Base-by-base conservation (phyloP, 2,113 vertebrate species). In the Oplegnathus fasciatus region DNA sequence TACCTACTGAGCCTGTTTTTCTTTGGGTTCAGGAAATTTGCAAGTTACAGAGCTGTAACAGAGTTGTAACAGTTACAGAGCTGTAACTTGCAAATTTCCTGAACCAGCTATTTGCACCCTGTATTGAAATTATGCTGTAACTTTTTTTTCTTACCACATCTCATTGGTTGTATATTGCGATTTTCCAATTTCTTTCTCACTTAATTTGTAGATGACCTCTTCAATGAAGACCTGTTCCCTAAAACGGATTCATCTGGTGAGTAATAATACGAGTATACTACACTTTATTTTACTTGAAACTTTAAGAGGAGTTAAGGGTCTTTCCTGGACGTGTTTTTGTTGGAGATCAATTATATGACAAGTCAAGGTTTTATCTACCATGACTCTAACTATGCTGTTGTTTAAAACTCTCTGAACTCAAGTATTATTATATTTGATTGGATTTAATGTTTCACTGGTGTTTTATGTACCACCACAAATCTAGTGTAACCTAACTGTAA, bases 211-310 rank as follows among this genome's bases (percentile, higher is more conserved):
- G 98, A 94, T 90, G 97, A 98, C 90, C 96, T 97, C 85, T 99
- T 99, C 92, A 96, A 96, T 86, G 97, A 99, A 93, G 97, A 99
- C 85, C 94, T 97, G 61, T 99, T 99, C 92, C 96, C 96, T 54
- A 98, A 98, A 95, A 96, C 97, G 52, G 95, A 96, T 55, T 82
- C 93, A 48, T 94, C 95, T 67, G 97, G 98, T 98, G 78, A 96
- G 96, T 94, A 67, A 5, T 48, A 2, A 44, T 42, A 32, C 14
- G 7, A 20, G 24, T 32, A 10, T 5, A 22, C 8, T 71, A 50
- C 54, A 40, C 28, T 50, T 52, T 15, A 17, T 78, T 82, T 80
- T 11, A 60, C 52, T 32, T 50, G 1, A 69, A 72, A 70, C 9
- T 32, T 68, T 28, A n/a, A 37, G 34, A 37, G 34, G 34, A 37